Percentiles rank a stretch among this genome's conserved stretches.
phyloP scores from a whole-genome alignment of 2,113 vertebrate genomes.

The Sturnus vulgaris region DNA sequence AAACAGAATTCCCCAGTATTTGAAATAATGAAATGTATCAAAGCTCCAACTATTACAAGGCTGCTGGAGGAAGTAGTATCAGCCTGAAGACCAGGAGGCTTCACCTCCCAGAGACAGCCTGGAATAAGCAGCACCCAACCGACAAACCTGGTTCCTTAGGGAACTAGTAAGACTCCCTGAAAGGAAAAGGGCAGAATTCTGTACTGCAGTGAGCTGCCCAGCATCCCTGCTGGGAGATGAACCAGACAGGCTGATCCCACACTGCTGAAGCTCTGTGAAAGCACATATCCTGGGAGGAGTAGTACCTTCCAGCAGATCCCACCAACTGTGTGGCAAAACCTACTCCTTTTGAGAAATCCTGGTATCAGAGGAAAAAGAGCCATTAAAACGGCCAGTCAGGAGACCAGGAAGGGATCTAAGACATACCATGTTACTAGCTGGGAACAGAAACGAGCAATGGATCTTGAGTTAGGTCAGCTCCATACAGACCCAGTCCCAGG shows the following conservation, averaged over 20 bases:
- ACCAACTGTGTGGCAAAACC: fast-evolving
- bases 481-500: neutral
- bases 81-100: neutral
- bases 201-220: neutral
- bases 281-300: neutral
- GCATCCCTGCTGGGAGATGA: neutral
- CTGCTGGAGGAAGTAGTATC: neutral
- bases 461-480: neutral
- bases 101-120: neutral
- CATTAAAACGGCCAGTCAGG: neutral
- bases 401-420: neutral
- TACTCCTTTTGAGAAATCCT: neutral
- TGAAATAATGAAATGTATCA: neutral
- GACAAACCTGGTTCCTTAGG: neutral
- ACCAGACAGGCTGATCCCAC: neutral
- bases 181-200: neutral
- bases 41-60: neutral
- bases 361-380: neutral
- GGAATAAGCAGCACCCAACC: neutral
- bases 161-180: neutral
- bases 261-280: neutral
- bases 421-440: neutral
- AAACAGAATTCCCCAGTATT: neutral
- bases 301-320: neutral
- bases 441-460: neutral